Evolutionary conservation across 2,113 vertebrate genomes (phyloP).

Genomic region (Hypocryptadius cinnamomeus): DNA sequence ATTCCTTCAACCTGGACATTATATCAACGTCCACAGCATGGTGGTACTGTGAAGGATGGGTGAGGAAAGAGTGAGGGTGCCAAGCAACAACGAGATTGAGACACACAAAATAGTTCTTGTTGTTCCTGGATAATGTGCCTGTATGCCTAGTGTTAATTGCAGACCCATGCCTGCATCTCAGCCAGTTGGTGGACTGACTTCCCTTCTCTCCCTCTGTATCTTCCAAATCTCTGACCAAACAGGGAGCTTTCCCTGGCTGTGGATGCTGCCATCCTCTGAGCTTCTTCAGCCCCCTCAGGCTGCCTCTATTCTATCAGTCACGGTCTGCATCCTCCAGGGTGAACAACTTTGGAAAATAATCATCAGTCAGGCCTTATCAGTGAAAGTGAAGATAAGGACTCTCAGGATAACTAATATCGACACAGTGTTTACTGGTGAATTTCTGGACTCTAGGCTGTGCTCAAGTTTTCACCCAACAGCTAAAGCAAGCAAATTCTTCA

Average conservation of each 20-base stretch:
- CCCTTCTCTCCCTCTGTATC: background rate
- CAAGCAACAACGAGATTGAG: background rate
- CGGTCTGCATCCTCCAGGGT: background rate
- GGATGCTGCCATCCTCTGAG: background rate
- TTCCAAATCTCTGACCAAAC: background rate
- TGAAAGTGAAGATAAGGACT: background rate
- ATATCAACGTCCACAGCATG: rapidly evolving
- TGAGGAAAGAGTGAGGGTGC: background rate
- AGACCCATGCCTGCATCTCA: background rate
- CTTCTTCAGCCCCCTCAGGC: background rate
- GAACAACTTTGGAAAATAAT: background rate
- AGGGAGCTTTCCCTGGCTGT: background rate
- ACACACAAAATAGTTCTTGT: background rate
- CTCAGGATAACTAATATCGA: background rate
- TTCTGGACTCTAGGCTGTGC: background rate
- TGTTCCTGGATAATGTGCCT: background rate
- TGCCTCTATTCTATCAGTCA: background rate
- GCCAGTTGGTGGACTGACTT: background rate
- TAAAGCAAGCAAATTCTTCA: background rate
- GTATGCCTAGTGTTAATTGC: background rate
- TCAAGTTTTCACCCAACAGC: background rate
- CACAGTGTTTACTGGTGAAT: background rate
- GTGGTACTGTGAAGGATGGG: background rate
- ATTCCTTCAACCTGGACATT: background rate
- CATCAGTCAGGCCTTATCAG: background rate